Conservation (phyloP, 1,140 invertebrate species). For the Dinothrombium tinctorium region DNA sequence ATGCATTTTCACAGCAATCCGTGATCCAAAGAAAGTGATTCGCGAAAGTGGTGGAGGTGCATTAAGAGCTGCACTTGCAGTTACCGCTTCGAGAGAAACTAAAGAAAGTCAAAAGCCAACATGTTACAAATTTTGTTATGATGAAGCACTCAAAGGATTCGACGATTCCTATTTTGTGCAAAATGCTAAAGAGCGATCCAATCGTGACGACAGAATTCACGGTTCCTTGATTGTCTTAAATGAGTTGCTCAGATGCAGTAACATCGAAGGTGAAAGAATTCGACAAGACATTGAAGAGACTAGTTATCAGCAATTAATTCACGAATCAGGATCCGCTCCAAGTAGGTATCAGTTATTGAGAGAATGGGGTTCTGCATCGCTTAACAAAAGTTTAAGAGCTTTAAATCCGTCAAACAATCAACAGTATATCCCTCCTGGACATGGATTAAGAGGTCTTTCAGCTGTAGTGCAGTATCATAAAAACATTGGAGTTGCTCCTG, state of each 20-base stretch:
- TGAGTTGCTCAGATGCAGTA: constrained; percentile 57
- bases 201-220: constrained; percentile 74
- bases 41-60: constrained; percentile 78
- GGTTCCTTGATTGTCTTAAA: constrained; percentile 79
- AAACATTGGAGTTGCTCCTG: constrained; percentile 13
- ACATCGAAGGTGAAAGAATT: constrained; percentile 23
- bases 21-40: constrained; percentile 74
- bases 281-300: constrained; percentile 35
- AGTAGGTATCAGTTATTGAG: constrained; percentile 11
- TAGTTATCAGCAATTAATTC: neutral
- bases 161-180: constrained; percentile 28
- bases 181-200: constrained; percentile 29
- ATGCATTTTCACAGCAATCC: constrained; percentile 63
- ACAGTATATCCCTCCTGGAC: constrained; percentile 4
- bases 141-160: constrained; percentile 59
- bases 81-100: constrained; percentile 79
- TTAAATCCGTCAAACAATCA: constrained; percentile 8
- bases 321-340: constrained; percentile 1
- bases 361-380: constrained; percentile 10
- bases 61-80: constrained; percentile 65
- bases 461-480: constrained; percentile 16
- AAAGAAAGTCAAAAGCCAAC: constrained; percentile 35
- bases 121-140: constrained; percentile 55
- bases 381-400: constrained; percentile 11
- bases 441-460: constrained; percentile 11